Evolutionary conservation across 2,113 vertebrate genomes (phyloP), one percentile per base, ranked within the genome.

Genomic region (Zosterops lateralis): DNA sequence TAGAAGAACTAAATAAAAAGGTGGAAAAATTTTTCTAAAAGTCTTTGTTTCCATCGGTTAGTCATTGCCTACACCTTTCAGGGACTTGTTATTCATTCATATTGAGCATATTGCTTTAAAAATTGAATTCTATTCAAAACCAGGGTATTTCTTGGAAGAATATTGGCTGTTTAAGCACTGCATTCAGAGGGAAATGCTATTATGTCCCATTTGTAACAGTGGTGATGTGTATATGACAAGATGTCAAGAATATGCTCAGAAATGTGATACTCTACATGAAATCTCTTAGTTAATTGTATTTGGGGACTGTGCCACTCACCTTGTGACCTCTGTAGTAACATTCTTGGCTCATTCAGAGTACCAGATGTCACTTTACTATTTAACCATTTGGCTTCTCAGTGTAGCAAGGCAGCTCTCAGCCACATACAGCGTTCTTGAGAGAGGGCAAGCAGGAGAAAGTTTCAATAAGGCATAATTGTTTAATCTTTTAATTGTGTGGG

Each of bases 141-240:
- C 24, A 56, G 50, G 31, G 82, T 80, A 58, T 87, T 81, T 56
- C 5, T 26, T 73, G 60, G 80, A 85, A 86, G 89, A 85, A 85
- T 34, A 83, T 48, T 79, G 62, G 47, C 61, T 78, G 31, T 71
- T 79, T 78, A 94, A 87, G 67, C 32, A 31, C 47, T 2, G 4
- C 75, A 56, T 93, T 92, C 81, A 83, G 77, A 84, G 61, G 36
- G 56, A 87, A 66, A 40, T 89, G 77, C 86, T 89, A 42, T 92
- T 92, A 81, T 0, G 25, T 92, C 34, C 68, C 83, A 87, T 91
- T 96, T 94, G 70, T 81, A 90, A 77, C 82, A 85, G 72, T 78
- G 90, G 93, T 95, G 90, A 94, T 87, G 66, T 92, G 92, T 93
- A 82, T 65, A 89, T 85, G 94, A 96, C 67, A 94, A 92, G 68